A percentile compares a stretch with the other conserved stretches of the same genome.
These are phyloP conservation scores for Apostichopus californicus DNA, from an alignment of 35 echinoderm and acorn worm genomes.

Conservation along the genomic window DNA sequence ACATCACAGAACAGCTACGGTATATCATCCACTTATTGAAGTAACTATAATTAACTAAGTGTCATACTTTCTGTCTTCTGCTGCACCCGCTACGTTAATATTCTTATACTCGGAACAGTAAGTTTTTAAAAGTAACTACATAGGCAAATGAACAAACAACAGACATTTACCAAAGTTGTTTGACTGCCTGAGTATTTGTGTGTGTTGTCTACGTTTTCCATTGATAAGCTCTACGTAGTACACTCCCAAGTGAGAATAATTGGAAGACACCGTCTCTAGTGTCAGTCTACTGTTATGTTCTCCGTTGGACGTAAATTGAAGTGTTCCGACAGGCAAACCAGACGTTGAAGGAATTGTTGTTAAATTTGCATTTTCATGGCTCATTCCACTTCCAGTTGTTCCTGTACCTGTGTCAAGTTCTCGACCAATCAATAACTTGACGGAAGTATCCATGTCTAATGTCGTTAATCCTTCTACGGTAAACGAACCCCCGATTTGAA, in stretches of 20 bases:
- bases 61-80: too few relatives aligned
- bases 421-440: background rate
- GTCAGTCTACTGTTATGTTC: background rate
- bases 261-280: background rate
- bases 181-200: background rate
- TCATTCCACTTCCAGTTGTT: background rate
- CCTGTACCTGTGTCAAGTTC: slow-evolving; percentile 8
- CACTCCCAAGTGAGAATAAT: background rate
- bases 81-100: too few relatives aligned
- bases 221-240: background rate
- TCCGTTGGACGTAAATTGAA: background rate
- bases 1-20: too few relatives aligned
- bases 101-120: too few relatives aligned
- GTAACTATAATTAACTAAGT: too few relatives aligned
- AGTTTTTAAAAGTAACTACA: too few relatives aligned
- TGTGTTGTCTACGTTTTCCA: background rate
- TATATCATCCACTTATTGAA: too few relatives aligned
- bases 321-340: background rate
- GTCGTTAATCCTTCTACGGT: background rate
- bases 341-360: background rate
- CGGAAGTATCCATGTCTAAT: background rate
- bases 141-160: too few relatives aligned
- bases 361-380: background rate
- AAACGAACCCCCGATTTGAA: background rate
- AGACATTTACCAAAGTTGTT: too few relatives aligned